A percentile compares a stretch with the other conserved stretches of the same genome.
phyloP scores from a whole-genome alignment of 2,113 vertebrate genomes.

The Indri indri region DNA sequence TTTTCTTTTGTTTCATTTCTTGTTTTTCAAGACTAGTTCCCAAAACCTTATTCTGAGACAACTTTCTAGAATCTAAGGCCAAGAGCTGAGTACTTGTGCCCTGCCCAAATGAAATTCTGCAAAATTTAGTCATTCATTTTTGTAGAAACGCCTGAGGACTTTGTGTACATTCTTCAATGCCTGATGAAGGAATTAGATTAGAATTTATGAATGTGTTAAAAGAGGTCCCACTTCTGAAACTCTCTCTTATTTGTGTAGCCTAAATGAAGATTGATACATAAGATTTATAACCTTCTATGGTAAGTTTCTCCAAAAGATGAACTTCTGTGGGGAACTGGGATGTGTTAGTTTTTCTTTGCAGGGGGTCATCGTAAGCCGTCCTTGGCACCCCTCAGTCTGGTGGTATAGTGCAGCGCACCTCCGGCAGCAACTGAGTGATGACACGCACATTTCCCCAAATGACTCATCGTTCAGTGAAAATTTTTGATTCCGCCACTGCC shows the following conservation, averaged over 20 bases:
- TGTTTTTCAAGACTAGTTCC: not conserved
- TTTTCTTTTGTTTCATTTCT: not conserved
- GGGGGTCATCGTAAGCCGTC: not conserved
- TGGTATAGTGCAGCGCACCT: too few relatives aligned
- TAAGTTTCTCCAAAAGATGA: not conserved
- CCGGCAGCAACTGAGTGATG: not conserved
- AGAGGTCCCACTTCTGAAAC: not conserved
- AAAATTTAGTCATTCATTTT: not conserved
- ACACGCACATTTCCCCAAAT: not conserved
- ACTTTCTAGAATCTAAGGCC: not conserved
- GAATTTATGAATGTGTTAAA: not conserved
- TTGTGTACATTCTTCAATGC: not conserved
- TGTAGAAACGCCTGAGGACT: not conserved
- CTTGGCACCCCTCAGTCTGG: rapidly evolving
- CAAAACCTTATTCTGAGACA: not conserved
- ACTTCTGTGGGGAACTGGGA: not conserved
- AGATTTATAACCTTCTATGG: not conserved
- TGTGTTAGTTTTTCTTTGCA: not conserved
- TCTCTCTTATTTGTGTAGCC: not conserved
- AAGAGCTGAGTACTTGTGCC: not conserved
- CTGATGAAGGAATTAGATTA: not conserved
- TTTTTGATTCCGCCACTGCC: not conserved
- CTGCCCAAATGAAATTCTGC: not conserved
- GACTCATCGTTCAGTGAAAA: not conserved
- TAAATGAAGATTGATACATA: not conserved